Percentiles rank a stretch among this genome's conserved stretches.
phyloP scores from a whole-genome alignment of 2,113 vertebrate species.

The Collichthys lucidus region DNA sequence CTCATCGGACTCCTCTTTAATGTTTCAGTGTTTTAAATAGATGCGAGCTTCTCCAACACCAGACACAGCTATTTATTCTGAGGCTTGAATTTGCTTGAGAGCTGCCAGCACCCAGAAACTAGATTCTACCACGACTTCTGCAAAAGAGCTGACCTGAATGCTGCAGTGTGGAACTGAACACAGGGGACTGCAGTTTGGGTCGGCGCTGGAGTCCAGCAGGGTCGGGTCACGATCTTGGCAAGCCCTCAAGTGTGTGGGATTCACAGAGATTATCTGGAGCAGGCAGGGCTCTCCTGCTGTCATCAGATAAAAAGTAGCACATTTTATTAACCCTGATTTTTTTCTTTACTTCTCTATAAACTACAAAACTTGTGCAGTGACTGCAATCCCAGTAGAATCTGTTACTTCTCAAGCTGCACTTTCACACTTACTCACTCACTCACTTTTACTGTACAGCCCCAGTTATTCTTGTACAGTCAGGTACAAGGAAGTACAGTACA shows the following conservation, averaged over 20 bases:
- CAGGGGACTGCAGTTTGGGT: conserved; percentile 8
- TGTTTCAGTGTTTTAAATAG: conserved; percentile 19
- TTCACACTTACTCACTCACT: background rate
- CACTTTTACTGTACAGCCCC: background rate
- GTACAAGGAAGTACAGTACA: background rate
- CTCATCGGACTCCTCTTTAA: conserved; percentile 41
- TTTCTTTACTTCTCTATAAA: conserved; percentile 3
- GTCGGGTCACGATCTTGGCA: background rate
- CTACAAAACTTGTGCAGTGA: background rate
- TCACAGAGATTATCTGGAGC: background rate
- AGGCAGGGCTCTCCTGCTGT: conserved; percentile 8
- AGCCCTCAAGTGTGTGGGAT: background rate
- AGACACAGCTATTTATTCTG: conserved; percentile 8
- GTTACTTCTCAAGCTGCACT: conserved; percentile 8
- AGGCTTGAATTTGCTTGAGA: background rate
- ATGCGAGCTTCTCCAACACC: conserved; percentile 7
- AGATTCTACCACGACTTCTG: conserved; percentile 15
- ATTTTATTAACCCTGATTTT: conserved; percentile 10
- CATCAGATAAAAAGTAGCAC: conserved; percentile 7
- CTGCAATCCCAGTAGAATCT: conserved; percentile 6
- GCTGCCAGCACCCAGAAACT: background rate
- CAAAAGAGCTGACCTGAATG: conserved; percentile 21
- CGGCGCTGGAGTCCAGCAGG: conserved; percentile 15
- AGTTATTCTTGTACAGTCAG: background rate
- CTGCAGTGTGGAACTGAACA: background rate